Conservation (phyloP, 2,797 vertebrate genomes). For the Distichodus sexfasciatus region DNA sequence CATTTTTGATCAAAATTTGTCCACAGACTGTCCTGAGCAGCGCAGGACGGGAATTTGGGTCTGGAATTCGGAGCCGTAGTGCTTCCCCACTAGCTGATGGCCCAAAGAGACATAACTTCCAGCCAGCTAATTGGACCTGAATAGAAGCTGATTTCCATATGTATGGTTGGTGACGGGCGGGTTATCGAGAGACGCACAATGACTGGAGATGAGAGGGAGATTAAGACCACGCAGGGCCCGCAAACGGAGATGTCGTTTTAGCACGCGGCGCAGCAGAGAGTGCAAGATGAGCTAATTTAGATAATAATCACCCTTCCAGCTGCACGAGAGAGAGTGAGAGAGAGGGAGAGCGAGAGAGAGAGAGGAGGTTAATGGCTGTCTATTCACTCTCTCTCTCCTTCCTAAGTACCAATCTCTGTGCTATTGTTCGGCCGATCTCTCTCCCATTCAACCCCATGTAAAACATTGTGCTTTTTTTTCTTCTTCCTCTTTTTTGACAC, state of each 20-base stretch:
- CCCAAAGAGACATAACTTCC: conserved; percentile 8
- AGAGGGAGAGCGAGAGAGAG: conserved; percentile 35
- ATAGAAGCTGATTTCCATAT: conserved; percentile 40
- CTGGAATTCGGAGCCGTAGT: not conserved
- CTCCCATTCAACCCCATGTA: conserved; percentile 62
- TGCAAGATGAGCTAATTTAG: conserved; percentile 54
- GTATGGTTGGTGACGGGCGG: conserved; percentile 26
- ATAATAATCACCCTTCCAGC: conserved; percentile 47
- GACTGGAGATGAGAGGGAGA: conserved; percentile 35
- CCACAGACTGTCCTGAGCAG: no score
- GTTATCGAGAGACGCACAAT: conserved; percentile 36
- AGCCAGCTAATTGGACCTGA: conserved; percentile 35
- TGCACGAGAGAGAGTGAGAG: conserved; percentile 25
- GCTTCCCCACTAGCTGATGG: no score
- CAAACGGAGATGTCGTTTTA: conserved; percentile 29
- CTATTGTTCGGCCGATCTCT: conserved; percentile 67
- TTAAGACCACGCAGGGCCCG: conserved; percentile 31
- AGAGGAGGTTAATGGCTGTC: conserved; percentile 61
- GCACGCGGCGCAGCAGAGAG: conserved; percentile 3
- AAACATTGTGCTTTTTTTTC: conserved; percentile 51
- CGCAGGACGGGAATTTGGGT: no score
- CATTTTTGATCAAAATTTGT: not conserved
- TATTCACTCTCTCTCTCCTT: conserved; percentile 59
- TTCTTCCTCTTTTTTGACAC: not conserved
- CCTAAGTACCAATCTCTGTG: conserved; percentile 68